A percentile compares a stretch with the other conserved stretches of the same genome.
These are phyloP conservation scores for Scleropages formosus DNA, from an alignment of 2,797 vertebrate genomes.

Conservation along the genomic window DNA sequence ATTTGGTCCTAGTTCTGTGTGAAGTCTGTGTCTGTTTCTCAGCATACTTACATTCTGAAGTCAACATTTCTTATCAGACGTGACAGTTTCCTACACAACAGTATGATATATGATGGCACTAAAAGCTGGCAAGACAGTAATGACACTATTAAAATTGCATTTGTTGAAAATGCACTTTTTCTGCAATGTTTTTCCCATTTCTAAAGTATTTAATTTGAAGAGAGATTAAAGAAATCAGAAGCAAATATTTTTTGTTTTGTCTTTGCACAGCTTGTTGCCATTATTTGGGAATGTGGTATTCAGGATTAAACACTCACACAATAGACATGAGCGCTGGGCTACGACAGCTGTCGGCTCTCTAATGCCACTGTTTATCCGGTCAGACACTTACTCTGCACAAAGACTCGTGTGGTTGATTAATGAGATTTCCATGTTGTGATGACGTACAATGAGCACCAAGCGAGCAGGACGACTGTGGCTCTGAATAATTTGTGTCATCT, in stretches of 20 bases:
- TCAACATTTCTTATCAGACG: not conserved
- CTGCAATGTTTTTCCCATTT: too few relatives aligned
- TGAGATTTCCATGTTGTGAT: not conserved
- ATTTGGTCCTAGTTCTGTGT: too few relatives aligned
- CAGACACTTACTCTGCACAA: not conserved
- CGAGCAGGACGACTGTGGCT: not conserved
- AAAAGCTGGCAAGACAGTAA: too few relatives aligned
- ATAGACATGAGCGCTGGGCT: not conserved
- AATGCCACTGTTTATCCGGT: constrained; percentile 2
- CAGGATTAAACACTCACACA: not conserved
- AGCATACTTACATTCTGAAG: not conserved
- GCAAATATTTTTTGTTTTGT: too few relatives aligned
- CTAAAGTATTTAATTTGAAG: too few relatives aligned
- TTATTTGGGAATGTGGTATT: not conserved
- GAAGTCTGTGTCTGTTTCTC: not conserved
- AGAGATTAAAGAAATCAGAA: too few relatives aligned
- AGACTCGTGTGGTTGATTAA: not conserved
- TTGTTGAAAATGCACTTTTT: too few relatives aligned
- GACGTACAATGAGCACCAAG: not conserved
- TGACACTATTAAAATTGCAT: too few relatives aligned
- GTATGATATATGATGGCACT: too few relatives aligned
- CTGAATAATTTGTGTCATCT: constrained; percentile 17
- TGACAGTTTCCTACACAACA: too few relatives aligned
- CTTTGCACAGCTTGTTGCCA: not conserved
- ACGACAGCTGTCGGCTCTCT: not conserved